Conservation (phyloP, 2,797 vertebrate species). For the Champsocephalus gunnari region DNA sequence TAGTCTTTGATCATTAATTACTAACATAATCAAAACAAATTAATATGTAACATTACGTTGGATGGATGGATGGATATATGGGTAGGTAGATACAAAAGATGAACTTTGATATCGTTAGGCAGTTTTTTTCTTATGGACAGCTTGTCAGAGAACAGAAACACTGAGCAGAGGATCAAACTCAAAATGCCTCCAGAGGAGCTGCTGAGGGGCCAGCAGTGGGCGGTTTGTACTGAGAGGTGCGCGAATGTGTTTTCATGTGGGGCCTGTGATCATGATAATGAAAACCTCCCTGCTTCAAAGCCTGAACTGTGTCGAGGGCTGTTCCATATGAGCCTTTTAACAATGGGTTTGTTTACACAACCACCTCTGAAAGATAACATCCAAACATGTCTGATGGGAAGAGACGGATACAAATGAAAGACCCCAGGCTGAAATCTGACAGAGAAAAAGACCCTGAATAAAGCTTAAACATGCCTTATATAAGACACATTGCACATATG, state of each 20-base stretch:
- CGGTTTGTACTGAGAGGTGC: slow-evolving; percentile 2
- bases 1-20: too few species aligned
- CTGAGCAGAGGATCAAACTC: slow-evolving; percentile 3
- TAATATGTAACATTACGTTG: too few species aligned
- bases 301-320: slow-evolving; percentile 20
- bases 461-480: slow-evolving; percentile 24
- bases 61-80: too few species aligned
- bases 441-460: slow-evolving; percentile 18
- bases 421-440: slow-evolving; percentile 12
- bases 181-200: slow-evolving; percentile 11
- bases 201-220: slow-evolving; percentile 7
- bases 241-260: slow-evolving; percentile 10
- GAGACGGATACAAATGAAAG: slow-evolving; percentile 38
- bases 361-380: slow-evolving; percentile 36
- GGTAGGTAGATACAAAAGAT: background rate
- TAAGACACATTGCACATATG: slow-evolving; percentile 12
- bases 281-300: slow-evolving; percentile 47
- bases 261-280: slow-evolving; percentile 41
- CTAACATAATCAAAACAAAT: too few species aligned
- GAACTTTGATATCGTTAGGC: background rate
- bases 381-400: slow-evolving; percentile 27
- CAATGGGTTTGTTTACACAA: slow-evolving; percentile 46
- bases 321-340: slow-evolving; percentile 33
- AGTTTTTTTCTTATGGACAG: background rate
- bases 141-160: too few species aligned